These are phyloP conservation scores for Leucoraja ocellata DNA, from an alignment of 2,797 vertebrate species.

Conservation along the genomic window DNA sequence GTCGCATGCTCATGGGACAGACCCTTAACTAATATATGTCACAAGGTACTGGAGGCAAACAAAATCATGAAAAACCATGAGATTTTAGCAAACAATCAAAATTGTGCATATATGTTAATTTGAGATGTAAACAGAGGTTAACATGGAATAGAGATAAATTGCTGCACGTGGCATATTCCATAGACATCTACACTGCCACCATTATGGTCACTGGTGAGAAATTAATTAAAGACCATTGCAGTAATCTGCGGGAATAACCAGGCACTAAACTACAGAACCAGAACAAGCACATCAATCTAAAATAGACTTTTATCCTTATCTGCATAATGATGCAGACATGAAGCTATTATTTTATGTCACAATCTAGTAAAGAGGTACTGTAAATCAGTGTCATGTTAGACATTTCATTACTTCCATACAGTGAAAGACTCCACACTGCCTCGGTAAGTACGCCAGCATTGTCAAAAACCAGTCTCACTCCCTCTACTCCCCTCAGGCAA, in stretches of 20 bases:
- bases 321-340: not conserved
- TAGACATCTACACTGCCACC: not conserved
- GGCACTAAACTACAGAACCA: not conserved
- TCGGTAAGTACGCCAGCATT: too few relatives aligned
- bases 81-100: not conserved
- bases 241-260: not conserved
- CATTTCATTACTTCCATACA: not conserved
- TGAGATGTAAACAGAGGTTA: not conserved
- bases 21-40: not conserved
- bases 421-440: not conserved
- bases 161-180: not conserved
- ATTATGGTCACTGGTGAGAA: not conserved
- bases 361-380: not conserved
- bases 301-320: not conserved
- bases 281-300: not conserved
- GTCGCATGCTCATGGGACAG: too few relatives aligned
- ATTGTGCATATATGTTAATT: not conserved
- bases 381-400: too few relatives aligned
- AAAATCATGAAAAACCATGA: not conserved
- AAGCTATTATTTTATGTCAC: not conserved
- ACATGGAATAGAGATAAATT: not conserved
- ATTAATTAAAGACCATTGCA: not conserved
- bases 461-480: too few relatives aligned
- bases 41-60: not conserved
- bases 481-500: too few relatives aligned